Evolutionary conservation across 2,888 invertebrate species (phyloP), one percentile per base, ranked within the genome.

Genomic region (Nematopogon swammerdamellus): DNA sequence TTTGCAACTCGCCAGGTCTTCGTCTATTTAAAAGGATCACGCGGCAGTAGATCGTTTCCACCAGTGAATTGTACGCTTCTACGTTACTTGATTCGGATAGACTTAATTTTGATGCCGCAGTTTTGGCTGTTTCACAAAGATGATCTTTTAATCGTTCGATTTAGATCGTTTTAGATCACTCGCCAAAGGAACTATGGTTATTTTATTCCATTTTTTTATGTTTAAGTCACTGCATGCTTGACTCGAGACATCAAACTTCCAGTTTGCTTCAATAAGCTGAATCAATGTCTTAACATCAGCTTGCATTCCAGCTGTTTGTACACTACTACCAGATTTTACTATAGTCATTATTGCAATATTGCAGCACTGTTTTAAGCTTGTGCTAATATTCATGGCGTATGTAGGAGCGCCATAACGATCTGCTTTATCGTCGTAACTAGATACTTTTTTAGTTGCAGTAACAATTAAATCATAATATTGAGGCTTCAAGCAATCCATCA

Each of bases 311-410:
- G 19, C 57, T 44, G 55, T 57, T 17, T 55, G n/a, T n/a, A n/a
- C n/a, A n/a, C n/a, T 49, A 55, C 43, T 49, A 54, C 53, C 46
- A 6, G 54, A 46, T 52, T 57, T 58, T 44, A 58, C 56, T 52
- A 55, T 53, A 45, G 5, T 51, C 50, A 56, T 51, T 46, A 61
- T 56, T 47, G 59, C 61, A 47, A 60, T 56, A 53, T 56, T 58
- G 19, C 61, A 60, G 49, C 59, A 60, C 46, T 61, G 59, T 54
- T 60, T 62, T 14, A 60, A 29, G 17, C 50, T 51, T 2, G 60
- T 60, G 10, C 52, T 51, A 16, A 61, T 49, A 49, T 59, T 61
- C 56, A 60, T 60, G 17, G 57, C 59, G 20, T 53, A 61, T 8
- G 56, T 57, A 51, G 57, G 57, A 45, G 58, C 19, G 11, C 54